These are phyloP conservation scores for Climacteris rufus DNA, from an alignment of 2,113 vertebrate genomes.

Conservation along the genomic window DNA sequence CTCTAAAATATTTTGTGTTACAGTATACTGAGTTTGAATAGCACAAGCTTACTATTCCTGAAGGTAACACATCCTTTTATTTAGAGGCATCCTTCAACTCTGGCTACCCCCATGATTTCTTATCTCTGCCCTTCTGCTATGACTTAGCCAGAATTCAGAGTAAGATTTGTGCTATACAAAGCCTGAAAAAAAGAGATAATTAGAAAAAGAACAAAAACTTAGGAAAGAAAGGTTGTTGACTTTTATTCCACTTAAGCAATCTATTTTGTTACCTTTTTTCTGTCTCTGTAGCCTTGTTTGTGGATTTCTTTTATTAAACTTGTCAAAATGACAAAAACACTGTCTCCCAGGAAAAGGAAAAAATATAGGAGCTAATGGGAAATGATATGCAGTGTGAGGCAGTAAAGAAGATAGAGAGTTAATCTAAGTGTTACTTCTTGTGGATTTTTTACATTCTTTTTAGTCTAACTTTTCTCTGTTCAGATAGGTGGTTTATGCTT, in stretches of 20 bases:
- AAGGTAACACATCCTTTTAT: neutral
- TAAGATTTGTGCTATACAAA: neutral
- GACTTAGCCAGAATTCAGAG: neutral
- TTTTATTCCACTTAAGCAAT: neutral
- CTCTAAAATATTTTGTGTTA: neutral
- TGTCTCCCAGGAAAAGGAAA: neutral
- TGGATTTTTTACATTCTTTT: neutral
- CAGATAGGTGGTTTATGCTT: neutral
- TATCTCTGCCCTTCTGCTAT: neutral
- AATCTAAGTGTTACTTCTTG: neutral
- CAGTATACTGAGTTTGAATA: neutral
- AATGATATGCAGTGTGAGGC: neutral
- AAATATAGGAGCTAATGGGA: neutral
- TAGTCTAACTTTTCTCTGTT: neutral
- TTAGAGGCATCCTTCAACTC: neutral
- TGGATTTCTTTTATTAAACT: neutral
- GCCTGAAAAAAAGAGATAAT: neutral
- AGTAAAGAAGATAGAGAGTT: neutral
- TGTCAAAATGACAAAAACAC: neutral
- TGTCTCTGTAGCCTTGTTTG: neutral
- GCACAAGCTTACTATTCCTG: neutral
- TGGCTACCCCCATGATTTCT: neutral
- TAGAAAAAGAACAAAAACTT: neutral
- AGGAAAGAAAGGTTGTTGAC: neutral
- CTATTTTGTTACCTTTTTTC: neutral